Evolutionary conservation across 1,140 invertebrate genomes (phyloP), one percentile per base, ranked within the genome.

Genomic region (Leptopilina boulardi): DNA sequence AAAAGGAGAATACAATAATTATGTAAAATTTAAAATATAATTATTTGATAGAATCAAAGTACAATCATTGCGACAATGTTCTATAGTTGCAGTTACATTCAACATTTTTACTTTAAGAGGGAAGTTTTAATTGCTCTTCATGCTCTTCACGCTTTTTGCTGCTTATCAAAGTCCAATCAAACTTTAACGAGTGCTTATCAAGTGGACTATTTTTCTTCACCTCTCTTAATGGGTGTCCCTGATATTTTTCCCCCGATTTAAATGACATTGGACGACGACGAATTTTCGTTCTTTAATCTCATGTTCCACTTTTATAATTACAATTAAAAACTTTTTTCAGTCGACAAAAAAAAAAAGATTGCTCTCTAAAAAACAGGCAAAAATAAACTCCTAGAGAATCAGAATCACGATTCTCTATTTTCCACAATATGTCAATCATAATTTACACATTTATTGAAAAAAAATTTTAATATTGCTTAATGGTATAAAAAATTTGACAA

Each of bases 111-210:
- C 80, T 83, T 83, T 83, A 82, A 30, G 15, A 66, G 56, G 23
- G 11, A 66, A 66, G 23, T 66, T 66, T 30, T 30, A 66, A 66
- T 66, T 66, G 56, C 56, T 66, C 54, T 59, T 26, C 56, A 59
- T 59, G 56, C 23, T 59, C 26, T 66, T 66, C 26, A 66, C 26
- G 59, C 59, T 34, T 66, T 66, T 30, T 71, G 74, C 74, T 71
- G 77, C 78, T 83, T 83, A 86, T 86, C 85, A 86, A 86, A 86
- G 82, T 86, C 82, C 84, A 85, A 86, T 86, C 80, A 86, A 86
- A 86, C 79, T 86, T 86, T 86, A 85, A 86, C 85, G 85, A 84
- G 83, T 81, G 56, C n/a, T 30, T 21, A 66, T 66, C 59, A 66
- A 66, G 59, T 30, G 59, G 59, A 66, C 59, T 66, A 66, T 66